Conservation (phyloP, 2,888 invertebrate species). For the Cheilosia impressa region DNA sequence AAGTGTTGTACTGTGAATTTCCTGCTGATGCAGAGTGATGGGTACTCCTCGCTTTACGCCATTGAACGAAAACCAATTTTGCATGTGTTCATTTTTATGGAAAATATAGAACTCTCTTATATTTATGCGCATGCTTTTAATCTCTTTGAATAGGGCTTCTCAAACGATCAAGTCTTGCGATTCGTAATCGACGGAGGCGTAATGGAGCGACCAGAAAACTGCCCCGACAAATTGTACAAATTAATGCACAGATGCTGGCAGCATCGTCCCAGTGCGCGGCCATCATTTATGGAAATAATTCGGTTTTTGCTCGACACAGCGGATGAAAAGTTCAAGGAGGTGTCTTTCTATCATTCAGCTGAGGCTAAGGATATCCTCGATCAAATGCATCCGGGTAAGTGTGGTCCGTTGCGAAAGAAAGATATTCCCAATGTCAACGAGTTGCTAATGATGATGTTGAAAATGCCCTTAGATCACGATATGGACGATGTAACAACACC, state of each 20-base stretch:
- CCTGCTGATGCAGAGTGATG: too few species aligned
- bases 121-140: neutral
- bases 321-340: conserved; percentile 85
- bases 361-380: conserved; percentile 86
- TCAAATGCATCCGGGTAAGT: conserved; percentile 81
- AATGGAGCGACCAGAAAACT: conserved; percentile 98
- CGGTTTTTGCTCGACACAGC: conserved; percentile 89
- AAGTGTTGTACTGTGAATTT: too few species aligned
- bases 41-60: too few species aligned
- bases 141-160: conserved; percentile 87
- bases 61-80: too few species aligned
- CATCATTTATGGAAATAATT: conserved; percentile 93
- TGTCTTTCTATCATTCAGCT: conserved; percentile 87
- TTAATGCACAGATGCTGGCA: conserved; percentile 98
- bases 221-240: conserved; percentile 95
- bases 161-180: conserved; percentile 96
- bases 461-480: conserved; percentile 77
- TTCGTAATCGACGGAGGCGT: conserved; percentile 96
- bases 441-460: neutral
- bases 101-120: too few species aligned
- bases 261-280: conserved; percentile 90
- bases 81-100: too few species aligned
- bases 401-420: neutral
- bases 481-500: conserved; percentile 83
- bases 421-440: neutral